Conservation (phyloP, 2,797 vertebrate genomes). For the Bovichtus variegatus region DNA sequence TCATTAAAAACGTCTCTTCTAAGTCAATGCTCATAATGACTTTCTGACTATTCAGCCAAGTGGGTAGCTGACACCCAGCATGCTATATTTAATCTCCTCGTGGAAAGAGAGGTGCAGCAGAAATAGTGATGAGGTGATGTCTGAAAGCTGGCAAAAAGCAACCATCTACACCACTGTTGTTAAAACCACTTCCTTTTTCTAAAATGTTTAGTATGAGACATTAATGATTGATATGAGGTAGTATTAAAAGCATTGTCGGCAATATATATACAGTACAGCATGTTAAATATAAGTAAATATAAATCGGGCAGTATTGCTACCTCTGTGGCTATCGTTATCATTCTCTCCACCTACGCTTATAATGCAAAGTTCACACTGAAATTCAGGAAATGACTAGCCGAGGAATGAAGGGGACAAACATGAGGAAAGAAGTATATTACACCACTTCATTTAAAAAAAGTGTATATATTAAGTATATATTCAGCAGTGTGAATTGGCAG, state of each 20-base stretch:
- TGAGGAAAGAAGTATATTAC: background rate
- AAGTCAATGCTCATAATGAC: slow-evolving; percentile 18
- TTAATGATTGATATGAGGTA: background rate
- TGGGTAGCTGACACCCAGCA: background rate
- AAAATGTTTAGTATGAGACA: background rate
- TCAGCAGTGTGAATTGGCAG: background rate
- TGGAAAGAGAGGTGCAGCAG: background rate
- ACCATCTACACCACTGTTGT: background rate
- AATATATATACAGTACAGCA: background rate
- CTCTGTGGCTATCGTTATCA: background rate
- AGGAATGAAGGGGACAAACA: background rate
- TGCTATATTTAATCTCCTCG: background rate
- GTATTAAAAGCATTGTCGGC: background rate
- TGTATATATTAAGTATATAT: background rate
- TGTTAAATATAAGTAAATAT: background rate
- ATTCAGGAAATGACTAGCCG: background rate
- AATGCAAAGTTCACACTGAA: background rate
- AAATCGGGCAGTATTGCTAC: background rate
- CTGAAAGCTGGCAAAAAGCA: background rate
- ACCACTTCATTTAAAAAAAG: background rate
- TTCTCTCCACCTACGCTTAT: background rate
- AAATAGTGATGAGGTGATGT: background rate
- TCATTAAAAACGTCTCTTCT: slow-evolving; percentile 21
- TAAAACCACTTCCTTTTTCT: background rate
- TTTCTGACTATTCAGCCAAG: slow-evolving; percentile 9